Percentiles rank a stretch among this genome's conserved stretches.
Conservation (phyloP, 2,113 vertebrate species). For the Sardina pilchardus region DNA sequence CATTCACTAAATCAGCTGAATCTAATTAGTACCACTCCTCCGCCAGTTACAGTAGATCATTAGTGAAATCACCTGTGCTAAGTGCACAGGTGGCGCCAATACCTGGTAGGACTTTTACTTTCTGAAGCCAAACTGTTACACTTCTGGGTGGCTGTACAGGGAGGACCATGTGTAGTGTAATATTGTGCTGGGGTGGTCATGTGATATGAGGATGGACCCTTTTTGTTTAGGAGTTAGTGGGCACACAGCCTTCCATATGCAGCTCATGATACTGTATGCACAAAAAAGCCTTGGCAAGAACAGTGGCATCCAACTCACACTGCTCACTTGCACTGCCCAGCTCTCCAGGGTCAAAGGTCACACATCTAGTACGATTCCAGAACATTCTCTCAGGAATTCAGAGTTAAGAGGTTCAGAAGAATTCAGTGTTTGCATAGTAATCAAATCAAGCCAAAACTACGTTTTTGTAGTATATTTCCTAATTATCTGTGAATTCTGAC, state of each 20-base stretch:
- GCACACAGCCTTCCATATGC: constrained; percentile 36
- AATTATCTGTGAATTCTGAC: not conserved
- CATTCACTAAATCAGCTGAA: no score
- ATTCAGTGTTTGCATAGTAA: not conserved
- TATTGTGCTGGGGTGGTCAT: not conserved
- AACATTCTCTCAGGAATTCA: not conserved
- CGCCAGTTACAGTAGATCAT: no score
- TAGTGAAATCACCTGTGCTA: no score
- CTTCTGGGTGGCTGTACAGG: no score
- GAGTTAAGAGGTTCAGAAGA: not conserved
- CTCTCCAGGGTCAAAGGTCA: not conserved
- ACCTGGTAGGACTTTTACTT: no score
- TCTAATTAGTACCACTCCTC: no score
- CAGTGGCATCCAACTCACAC: constrained; percentile 12
- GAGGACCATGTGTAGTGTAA: not conserved
- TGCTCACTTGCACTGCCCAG: constrained; percentile 27
- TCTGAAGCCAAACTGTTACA: no score
- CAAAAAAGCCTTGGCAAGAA: constrained; percentile 33
- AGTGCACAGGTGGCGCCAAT: no score
- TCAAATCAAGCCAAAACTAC: not conserved
- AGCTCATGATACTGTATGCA: constrained; percentile 40
- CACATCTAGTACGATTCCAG: not conserved
- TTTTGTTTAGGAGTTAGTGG: constrained; percentile 25
- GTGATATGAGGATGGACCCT: constrained; percentile 14
- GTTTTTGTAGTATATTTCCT: not conserved